Evolutionary conservation across 2,888 invertebrate genomes (phyloP).

Genomic region (Crioceris asparagi): DNA sequence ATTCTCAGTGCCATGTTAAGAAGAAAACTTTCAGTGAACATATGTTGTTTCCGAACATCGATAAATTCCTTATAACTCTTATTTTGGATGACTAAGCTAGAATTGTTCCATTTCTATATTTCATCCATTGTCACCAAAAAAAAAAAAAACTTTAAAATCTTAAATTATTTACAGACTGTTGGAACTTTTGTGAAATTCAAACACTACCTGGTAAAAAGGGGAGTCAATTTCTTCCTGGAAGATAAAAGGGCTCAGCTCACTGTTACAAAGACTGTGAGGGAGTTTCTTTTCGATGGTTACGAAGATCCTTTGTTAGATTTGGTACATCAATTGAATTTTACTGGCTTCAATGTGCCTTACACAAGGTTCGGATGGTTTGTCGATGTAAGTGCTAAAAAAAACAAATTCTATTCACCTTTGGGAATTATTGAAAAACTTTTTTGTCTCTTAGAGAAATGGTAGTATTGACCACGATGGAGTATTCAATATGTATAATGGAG

Average conservation of each 20-base stretch:
- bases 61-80: too few relatives aligned
- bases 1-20: too few relatives aligned
- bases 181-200: conserved; percentile 47
- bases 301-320: conserved; percentile 57
- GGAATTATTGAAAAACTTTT: conserved; percentile 3
- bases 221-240: conserved; percentile 47
- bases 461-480: conserved; percentile 64
- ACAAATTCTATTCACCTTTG: too few relatives aligned
- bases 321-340: conserved; percentile 42
- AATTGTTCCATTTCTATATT: too few relatives aligned
- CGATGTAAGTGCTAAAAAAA: conserved; percentile 49
- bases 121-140: too few relatives aligned
- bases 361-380: conserved; percentile 81
- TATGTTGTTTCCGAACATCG: too few relatives aligned
- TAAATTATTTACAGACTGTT: conserved; percentile 46
- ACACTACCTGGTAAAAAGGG: conserved; percentile 34
- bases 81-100: too few relatives aligned
- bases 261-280: conserved; percentile 51
- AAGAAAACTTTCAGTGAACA: too few relatives aligned
- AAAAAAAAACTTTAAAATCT: too few relatives aligned
- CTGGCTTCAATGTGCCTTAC: conserved; percentile 49
- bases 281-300: conserved; percentile 74
- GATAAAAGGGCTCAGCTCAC: conserved; percentile 43
- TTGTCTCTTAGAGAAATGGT: conserved; percentile 55
- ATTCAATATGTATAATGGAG: conserved; percentile 68